A percentile compares a stretch with the other conserved stretches of the same genome.
phyloP scores from a whole-genome alignment of 92 coral and sea anemone genomes.

The Desmophyllum pertusum region DNA sequence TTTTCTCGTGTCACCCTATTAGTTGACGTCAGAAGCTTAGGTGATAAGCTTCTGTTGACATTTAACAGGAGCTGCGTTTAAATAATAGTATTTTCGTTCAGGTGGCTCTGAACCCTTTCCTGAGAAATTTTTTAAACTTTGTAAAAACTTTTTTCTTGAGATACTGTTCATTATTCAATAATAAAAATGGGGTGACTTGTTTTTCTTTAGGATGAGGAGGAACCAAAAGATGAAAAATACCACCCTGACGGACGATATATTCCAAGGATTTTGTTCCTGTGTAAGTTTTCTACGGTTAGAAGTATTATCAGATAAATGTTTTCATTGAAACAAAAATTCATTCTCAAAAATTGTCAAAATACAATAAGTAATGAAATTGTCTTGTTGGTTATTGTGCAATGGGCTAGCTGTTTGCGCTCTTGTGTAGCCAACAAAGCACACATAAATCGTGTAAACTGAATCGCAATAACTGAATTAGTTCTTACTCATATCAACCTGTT shows the following conservation, averaged over 20 bases:
- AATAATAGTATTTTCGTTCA: no score
- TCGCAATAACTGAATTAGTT: not conserved
- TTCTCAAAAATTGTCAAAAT: no score
- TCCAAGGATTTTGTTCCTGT: slow-evolving; percentile 74
- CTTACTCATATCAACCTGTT: no score
- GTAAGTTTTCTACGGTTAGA: slow-evolving; percentile 29
- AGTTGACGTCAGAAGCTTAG: not conserved
- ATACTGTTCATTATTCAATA: no score
- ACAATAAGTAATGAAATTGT: not conserved
- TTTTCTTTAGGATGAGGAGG: slow-evolving; percentile 70
- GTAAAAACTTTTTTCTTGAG: no score
- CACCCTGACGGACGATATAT: slow-evolving; percentile 80
- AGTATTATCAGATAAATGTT: not conserved
- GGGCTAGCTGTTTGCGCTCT: not conserved
- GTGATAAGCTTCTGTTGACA: no score
- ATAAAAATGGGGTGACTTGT: accelerated
- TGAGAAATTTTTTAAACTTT: no score
- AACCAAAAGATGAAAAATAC: slow-evolving; percentile 70
- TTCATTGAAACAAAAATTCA: not conserved
- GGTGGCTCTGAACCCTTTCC: no score
- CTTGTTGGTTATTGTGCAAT: no score
- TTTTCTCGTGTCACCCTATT: not conserved
- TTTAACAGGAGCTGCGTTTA: no score
- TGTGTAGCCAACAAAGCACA: not conserved
- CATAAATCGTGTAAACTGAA: not conserved